phyloP scores from a whole-genome alignment of 2,797 vertebrate genomes.

The Denticeps clupeoides region DNA sequence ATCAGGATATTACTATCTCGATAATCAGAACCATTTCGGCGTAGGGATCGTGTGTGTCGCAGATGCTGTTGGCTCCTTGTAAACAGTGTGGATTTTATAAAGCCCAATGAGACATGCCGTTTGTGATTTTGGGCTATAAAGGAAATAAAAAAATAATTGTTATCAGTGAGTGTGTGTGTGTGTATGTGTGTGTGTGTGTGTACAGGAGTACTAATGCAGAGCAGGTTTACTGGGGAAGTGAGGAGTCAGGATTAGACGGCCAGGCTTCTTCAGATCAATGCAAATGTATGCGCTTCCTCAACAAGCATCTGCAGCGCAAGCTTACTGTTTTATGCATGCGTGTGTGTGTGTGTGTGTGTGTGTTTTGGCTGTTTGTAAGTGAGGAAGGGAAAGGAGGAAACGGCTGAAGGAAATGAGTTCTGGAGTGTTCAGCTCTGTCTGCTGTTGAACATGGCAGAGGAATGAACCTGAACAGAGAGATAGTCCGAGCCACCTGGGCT shows the following conservation, averaged over 20 bases:
- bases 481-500: slow-evolving; percentile 20
- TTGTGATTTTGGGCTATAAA: no score
- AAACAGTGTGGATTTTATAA: no score
- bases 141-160: no score
- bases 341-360: slow-evolving; percentile 28
- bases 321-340: slow-evolving; percentile 52
- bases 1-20: background rate
- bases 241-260: no score
- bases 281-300: slow-evolving; percentile 56
- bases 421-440: slow-evolving; percentile 11
- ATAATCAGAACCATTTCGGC: no score
- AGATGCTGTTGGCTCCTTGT: no score
- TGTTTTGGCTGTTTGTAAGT: background rate
- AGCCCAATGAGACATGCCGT: no score
- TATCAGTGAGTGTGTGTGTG: no score
- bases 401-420: background rate
- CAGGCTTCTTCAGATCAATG: slow-evolving; percentile 56
- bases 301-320: slow-evolving; percentile 54
- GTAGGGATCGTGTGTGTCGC: no score
- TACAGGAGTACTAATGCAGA: no score
- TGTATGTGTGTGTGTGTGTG: no score
- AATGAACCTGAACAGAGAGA: slow-evolving; percentile 5
- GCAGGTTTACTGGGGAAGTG: no score
- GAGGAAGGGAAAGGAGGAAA: slow-evolving; percentile 8
- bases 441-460: slow-evolving; percentile 15